phyloP scores from a whole-genome alignment of 2,888 invertebrate genomes.

The Hydropsyche betteni region DNA sequence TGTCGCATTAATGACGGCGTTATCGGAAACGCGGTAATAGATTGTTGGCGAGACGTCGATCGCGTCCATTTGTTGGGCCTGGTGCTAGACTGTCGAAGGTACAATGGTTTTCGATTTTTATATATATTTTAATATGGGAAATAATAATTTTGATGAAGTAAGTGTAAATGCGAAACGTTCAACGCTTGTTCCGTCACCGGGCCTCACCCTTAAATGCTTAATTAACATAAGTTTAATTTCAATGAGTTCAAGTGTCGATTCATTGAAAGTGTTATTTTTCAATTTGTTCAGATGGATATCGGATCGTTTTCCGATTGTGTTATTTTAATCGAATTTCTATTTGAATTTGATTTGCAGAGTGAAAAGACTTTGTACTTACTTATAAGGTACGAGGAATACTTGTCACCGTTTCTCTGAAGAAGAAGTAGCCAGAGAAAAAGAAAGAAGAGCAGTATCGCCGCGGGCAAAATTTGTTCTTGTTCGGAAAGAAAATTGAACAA shows the following conservation, averaged over 20 bases:
- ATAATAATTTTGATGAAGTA: too few species aligned
- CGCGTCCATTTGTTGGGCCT: too few species aligned
- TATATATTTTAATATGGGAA: too few species aligned
- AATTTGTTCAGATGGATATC: too few species aligned
- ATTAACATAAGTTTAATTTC: too few species aligned
- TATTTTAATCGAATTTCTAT: constrained; percentile 14
- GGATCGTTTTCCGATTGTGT: neutral
- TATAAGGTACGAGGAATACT: constrained; percentile 24
- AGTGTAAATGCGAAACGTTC: too few species aligned
- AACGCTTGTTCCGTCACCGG: too few species aligned
- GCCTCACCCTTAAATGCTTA: too few species aligned
- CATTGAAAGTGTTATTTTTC: too few species aligned
- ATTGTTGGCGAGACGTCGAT: constrained; percentile 1
- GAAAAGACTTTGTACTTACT: neutral
- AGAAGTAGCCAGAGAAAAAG: constrained; percentile 11
- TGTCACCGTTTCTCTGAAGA: neutral
- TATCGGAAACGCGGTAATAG: constrained; percentile 17
- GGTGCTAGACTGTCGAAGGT: too few species aligned
- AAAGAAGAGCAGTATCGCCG: neutral
- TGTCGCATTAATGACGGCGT: constrained; percentile 24
- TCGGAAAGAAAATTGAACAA: constrained; percentile 6
- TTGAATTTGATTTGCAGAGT: neutral
- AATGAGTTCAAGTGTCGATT: too few species aligned
- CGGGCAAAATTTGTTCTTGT: constrained; percentile 26
- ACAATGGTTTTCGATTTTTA: too few species aligned